Conservation (phyloP, 1,140 invertebrate species). For the Parapsyche elsis region DNA sequence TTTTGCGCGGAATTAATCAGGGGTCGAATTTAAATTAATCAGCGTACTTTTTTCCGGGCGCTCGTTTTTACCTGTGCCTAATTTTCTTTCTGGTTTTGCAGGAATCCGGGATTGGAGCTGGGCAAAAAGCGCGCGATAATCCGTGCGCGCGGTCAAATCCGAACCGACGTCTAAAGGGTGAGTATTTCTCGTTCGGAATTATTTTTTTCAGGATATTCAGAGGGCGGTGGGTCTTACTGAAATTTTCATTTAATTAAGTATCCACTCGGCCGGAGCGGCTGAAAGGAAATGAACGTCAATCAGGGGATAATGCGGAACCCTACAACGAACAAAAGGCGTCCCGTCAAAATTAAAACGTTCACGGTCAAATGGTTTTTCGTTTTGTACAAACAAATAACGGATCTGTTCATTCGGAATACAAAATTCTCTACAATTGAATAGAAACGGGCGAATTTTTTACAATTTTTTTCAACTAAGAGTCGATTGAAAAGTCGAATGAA, state of each 20-base stretch:
- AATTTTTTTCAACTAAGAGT: no score
- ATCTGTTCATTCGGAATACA: not conserved
- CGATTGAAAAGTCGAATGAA: no score
- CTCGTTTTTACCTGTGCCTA: constrained; percentile 9
- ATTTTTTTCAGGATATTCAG: not conserved
- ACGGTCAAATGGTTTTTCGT: not conserved
- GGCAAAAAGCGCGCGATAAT: constrained; percentile 1
- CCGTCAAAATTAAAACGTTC: constrained; percentile 11
- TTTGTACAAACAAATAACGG: not conserved
- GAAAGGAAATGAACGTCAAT: not conserved
- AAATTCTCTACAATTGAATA: not conserved
- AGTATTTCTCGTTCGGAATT: not conserved
- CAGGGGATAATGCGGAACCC: not conserved
- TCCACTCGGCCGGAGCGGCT: not conserved
- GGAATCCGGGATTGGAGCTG: not conserved
- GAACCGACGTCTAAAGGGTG: not conserved
- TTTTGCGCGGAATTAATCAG: constrained; percentile 12
- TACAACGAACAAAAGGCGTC: constrained; percentile 4
- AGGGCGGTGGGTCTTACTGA: not conserved
- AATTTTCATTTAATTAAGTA: constrained; percentile 26
- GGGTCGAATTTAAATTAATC: constrained; percentile 30
- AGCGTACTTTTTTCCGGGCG: not conserved
- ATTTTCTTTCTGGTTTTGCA: constrained; percentile 9
- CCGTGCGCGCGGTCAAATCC: not conserved
- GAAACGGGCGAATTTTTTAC: not conserved